Base-by-base conservation (phyloP, 1,140 invertebrate species). In the Lineus longissimus region DNA sequence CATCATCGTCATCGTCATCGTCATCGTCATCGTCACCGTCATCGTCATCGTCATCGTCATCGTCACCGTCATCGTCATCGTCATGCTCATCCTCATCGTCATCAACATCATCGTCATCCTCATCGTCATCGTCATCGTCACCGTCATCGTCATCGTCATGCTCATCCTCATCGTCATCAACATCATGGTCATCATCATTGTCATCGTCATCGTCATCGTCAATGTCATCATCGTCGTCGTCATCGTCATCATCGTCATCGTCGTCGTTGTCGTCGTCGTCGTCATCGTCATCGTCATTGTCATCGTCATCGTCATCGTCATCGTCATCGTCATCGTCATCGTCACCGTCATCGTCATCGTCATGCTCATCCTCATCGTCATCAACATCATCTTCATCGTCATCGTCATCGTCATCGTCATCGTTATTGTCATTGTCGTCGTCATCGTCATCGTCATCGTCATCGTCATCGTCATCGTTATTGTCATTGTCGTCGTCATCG, bases 101-200 rank as follows among this genome's bases (percentile, higher is more conserved):
- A n/a, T n/a, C n/a, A n/a, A n/a, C n/a, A n/a, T n/a, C n/a, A n/a
- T n/a, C n/a, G n/a, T n/a, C n/a, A n/a, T n/a, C n/a, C n/a, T n/a
- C n/a, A n/a, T n/a, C n/a, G n/a, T n/a, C n/a, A n/a, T n/a, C n/a
- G n/a, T n/a, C n/a, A n/a, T n/a, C n/a, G n/a, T n/a, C n/a, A n/a
- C n/a, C n/a, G n/a, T n/a, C n/a, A n/a, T n/a, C n/a, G n/a, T n/a
- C n/a, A n/a, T n/a, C n/a, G n/a, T n/a, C n/a, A n/a, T n/a, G n/a
- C n/a, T n/a, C n/a, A n/a, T n/a, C n/a, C n/a, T n/a, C 40, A 61
- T 61, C 59, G n/a, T n/a, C n/a, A n/a, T n/a, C n/a, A n/a, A n/a
- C n/a, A n/a, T n/a, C n/a, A n/a, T n/a, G n/a, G n/a, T 61, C 59
- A 61, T 55, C 59, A 61, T 55, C 59, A 61, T 55, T 41, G 2